phyloP scores from a whole-genome alignment of 2,888 invertebrate genomes.

The Heliconius ethilla region DNA sequence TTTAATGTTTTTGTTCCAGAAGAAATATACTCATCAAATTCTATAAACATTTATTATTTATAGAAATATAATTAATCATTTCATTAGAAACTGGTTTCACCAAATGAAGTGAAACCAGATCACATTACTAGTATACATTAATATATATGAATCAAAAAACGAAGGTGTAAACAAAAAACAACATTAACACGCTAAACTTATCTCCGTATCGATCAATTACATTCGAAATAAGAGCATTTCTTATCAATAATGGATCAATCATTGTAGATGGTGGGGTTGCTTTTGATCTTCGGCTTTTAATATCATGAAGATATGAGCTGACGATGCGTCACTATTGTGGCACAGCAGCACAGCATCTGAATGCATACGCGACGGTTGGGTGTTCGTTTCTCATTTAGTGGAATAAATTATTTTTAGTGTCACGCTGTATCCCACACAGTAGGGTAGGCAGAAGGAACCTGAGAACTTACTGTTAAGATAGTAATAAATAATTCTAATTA shows the following conservation, averaged over 20 bases:
- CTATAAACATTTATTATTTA: neutral
- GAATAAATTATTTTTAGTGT: too few relatives aligned
- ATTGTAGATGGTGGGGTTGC: conserved; percentile 51
- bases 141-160: conserved; percentile 51
- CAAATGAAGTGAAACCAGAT: conserved; percentile 40
- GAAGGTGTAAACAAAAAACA: conserved; percentile 66
- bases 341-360: too few relatives aligned
- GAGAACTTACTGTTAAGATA: too few relatives aligned
- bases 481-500: too few relatives aligned
- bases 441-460: too few relatives aligned
- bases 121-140: conserved; percentile 40
- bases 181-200: conserved; percentile 67
- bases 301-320: neutral
- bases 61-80: neutral
- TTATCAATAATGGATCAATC: conserved; percentile 80
- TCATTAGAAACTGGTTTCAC: neutral
- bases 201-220: conserved; percentile 77
- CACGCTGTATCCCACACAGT: too few relatives aligned
- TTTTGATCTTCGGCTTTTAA: conserved; percentile 49
- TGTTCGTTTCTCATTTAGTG: too few relatives aligned
- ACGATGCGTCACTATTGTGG: neutral
- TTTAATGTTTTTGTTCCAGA: too few relatives aligned
- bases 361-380: too few relatives aligned
- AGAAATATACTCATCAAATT: too few relatives aligned
- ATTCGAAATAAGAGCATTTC: conserved; percentile 77